A percentile compares a stretch with the other conserved stretches of the same genome.
phyloP scores from a whole-genome alignment of 2,888 invertebrate species.

The Urechis unicinctus region DNA sequence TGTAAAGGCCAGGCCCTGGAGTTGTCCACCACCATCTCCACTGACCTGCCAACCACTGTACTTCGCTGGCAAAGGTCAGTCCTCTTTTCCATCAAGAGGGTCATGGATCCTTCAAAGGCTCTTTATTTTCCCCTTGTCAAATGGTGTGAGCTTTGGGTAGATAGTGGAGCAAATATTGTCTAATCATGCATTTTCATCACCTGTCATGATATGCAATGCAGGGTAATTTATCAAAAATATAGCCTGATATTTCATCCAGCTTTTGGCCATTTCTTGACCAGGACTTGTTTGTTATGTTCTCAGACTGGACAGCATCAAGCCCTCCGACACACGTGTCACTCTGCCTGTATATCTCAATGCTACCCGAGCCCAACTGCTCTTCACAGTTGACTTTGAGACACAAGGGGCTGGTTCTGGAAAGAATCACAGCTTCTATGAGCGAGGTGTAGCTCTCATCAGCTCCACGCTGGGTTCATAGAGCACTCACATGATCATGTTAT shows the following conservation, averaged over 20 bases:
- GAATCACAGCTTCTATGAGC: slow-evolving; percentile 88
- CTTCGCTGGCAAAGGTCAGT: slow-evolving; percentile 76
- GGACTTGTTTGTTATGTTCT: neutral
- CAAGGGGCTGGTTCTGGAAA: slow-evolving; percentile 78
- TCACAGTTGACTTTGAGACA: slow-evolving; percentile 89
- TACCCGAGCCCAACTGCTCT: slow-evolving; percentile 86
- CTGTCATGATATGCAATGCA: too few relatives aligned
- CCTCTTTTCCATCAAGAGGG: neutral
- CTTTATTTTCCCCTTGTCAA: neutral
- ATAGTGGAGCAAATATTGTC: neutral
- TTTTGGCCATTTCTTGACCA: too few relatives aligned
- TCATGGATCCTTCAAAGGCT: neutral
- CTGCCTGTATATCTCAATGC: slow-evolving; percentile 96
- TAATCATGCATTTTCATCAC: neutral
- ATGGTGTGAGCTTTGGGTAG: neutral
- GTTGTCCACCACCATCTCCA: slow-evolving; percentile 89
- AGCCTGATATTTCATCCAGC: too few relatives aligned
- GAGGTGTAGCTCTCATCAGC: slow-evolving; percentile 93
- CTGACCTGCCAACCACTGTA: slow-evolving; percentile 81
- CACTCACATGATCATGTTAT: too few relatives aligned
- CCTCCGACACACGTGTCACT: slow-evolving; percentile 59
- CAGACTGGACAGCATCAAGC: slow-evolving; percentile 19
- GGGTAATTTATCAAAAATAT: neutral
- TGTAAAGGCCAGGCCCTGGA: slow-evolving; percentile 84
- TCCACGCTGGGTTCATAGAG: slow-evolving; percentile 58